A percentile compares a stretch with the other conserved stretches of the same genome.
Conservation (phyloP, 2,113 vertebrate genomes). For the Tenrec ecaudatus region DNA sequence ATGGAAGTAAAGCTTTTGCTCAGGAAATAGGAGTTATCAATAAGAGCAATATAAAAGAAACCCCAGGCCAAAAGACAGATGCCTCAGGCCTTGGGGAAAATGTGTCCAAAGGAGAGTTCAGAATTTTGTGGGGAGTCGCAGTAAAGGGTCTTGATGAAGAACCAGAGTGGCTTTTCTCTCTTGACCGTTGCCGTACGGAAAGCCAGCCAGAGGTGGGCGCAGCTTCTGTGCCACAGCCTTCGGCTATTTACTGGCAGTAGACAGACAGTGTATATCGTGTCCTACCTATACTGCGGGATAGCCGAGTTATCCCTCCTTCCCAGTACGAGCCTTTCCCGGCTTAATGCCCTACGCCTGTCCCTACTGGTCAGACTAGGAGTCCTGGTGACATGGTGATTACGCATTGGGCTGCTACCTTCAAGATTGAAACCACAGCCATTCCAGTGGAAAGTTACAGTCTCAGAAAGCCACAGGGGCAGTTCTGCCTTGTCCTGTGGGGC, state of each 20-base stretch:
- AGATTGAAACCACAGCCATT: too few species aligned
- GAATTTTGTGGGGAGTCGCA: slow-evolving; percentile 10
- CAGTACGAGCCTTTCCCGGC: not conserved
- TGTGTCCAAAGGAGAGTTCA: not conserved
- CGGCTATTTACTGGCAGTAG: not conserved
- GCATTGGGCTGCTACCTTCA: too few species aligned
- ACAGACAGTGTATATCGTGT: too few species aligned
- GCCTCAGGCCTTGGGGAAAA: not conserved
- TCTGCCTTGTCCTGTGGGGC: too few species aligned
- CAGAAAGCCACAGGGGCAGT: too few species aligned
- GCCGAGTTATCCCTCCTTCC: not conserved
- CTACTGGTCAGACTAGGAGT: not conserved
- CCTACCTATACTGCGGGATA: not conserved
- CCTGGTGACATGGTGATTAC: too few species aligned
- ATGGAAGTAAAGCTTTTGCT: slow-evolving; percentile 46
- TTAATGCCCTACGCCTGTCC: not conserved
- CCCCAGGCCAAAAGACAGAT: not conserved
- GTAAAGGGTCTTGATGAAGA: not conserved
- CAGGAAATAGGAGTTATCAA: slow-evolving; percentile 16
- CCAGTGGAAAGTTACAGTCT: too few species aligned
- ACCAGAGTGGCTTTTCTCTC: slow-evolving; percentile 19
- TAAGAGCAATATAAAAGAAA: not conserved
- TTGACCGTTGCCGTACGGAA: not conserved
- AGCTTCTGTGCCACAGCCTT: not conserved
- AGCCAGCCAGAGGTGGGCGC: not conserved